Percentiles rank a stretch among this genome's conserved stretches.
These are phyloP conservation scores for Charadrius vociferus DNA, from an alignment of 2,113 vertebrate species.

Conservation along the genomic window DNA sequence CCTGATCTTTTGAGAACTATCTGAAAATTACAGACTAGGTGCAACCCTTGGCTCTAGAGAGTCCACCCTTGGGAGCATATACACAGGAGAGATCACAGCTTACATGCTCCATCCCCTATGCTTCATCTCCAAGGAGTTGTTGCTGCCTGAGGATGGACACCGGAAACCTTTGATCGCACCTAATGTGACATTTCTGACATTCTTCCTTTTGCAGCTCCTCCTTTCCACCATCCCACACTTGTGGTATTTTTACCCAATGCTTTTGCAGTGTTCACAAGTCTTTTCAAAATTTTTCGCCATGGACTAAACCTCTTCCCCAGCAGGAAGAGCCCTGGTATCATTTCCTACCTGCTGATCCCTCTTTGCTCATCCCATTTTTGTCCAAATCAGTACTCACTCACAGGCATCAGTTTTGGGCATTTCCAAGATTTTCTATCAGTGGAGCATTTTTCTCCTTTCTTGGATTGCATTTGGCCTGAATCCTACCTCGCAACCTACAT, in stretches of 20 bases:
- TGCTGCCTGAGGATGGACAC: not conserved
- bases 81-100: not conserved
- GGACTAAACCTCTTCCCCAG: not conserved
- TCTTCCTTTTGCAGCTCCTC: not conserved
- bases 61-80: not conserved
- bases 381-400: not conserved
- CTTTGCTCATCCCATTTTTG: not conserved
- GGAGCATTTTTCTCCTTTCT: not conserved
- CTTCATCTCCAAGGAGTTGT: not conserved
- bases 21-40: not conserved
- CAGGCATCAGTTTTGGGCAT: fast-evolving
- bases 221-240: not conserved
- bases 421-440: not conserved
- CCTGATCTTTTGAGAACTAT: not conserved
- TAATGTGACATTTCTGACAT: not conserved
- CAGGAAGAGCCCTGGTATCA: not conserved
- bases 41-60: not conserved
- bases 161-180: not conserved
- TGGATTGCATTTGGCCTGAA: not conserved
- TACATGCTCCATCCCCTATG: not conserved
- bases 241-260: not conserved
- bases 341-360: not conserved
- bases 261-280: not conserved
- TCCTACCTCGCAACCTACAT: not conserved
- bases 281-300: not conserved